Evolutionary conservation across 92 coral and sea anemone species (phyloP), one percentile per base, ranked within the genome.

Genomic region (Siderastrea radians): DNA sequence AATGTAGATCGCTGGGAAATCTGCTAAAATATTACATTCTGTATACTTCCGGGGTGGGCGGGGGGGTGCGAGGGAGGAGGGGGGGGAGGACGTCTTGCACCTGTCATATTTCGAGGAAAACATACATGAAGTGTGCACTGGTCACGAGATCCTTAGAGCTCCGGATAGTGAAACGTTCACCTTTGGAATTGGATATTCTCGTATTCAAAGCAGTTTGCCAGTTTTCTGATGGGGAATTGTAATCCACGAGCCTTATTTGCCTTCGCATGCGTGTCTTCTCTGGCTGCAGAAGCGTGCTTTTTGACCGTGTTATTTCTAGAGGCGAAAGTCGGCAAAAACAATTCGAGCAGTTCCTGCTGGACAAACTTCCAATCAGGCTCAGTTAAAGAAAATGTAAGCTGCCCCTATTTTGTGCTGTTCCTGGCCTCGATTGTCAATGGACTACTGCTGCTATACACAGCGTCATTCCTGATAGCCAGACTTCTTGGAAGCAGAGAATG

Each of bases 231-330:
- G 87, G 87, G 73, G 76, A 84, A 84, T 65, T 85, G 84, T 55
- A 77, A 85, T 67, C 79, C 89, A 76, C 74, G 89, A 58, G 89
- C 89, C 12, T 68, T 77, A 65, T 75, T 76, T 66, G 76, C 64
- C 5, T 9, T 76, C 75, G 60, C 89, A 2, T 67, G 50, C 67
- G 50, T 68, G 26, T 55, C 83, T 13, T 52, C 54, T 55, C 8
- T 77, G 49, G 75, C 38, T 17, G 54, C 89, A 3, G 89, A 85
- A 15, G 83, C 38, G 15, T 85, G 89, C 57, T 85, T 85, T 59
- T 13, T 75, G 7, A 46, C 51, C 43, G 83, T 85, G 10, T 19
- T 55, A 9, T 46, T 85, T 13, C 47, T 77, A 12, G 89, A 72
- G 80, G 52, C 87, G 52, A 38, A 73, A 63, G 57, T 74, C 10